Evolutionary conservation across 1,140 invertebrate genomes (phyloP).

Genomic region (Oscheius sp.): DNA sequence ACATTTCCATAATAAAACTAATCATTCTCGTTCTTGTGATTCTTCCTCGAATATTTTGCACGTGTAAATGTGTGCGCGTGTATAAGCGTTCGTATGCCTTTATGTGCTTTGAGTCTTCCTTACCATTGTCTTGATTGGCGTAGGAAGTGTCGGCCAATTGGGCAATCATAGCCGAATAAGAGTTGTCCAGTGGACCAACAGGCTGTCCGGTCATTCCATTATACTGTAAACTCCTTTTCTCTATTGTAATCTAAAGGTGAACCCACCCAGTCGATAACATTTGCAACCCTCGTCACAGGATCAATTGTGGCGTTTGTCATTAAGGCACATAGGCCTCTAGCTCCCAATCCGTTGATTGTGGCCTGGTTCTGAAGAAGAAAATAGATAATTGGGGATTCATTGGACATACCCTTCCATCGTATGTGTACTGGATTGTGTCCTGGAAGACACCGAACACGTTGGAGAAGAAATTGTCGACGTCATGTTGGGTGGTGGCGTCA

Average conservation of each 20-base stretch:
- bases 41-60: background rate
- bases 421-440: constrained; percentile 38
- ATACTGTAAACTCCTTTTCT: background rate
- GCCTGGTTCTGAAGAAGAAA: constrained; percentile 2
- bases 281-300: constrained; percentile 5
- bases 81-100: too few relatives aligned
- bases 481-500: constrained; percentile 13
- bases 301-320: constrained; percentile 15
- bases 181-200: constrained; percentile 13
- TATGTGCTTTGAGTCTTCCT: background rate
- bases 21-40: background rate
- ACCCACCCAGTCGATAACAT: constrained; percentile 20
- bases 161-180: constrained; percentile 11
- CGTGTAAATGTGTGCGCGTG: background rate
- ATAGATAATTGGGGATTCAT: background rate
- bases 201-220: constrained; percentile 13
- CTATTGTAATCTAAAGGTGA: background rate
- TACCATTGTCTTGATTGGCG: background rate
- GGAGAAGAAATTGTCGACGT: constrained; percentile 37
- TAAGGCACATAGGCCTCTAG: constrained; percentile 2
- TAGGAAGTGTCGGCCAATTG: background rate
- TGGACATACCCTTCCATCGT: constrained; percentile 38
- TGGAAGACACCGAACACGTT: constrained; percentile 39
- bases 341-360: constrained; percentile 21
- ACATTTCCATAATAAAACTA: background rate